phyloP scores from a whole-genome alignment of 2,113 vertebrate genomes.

The Nothoprocta pentlandii region DNA sequence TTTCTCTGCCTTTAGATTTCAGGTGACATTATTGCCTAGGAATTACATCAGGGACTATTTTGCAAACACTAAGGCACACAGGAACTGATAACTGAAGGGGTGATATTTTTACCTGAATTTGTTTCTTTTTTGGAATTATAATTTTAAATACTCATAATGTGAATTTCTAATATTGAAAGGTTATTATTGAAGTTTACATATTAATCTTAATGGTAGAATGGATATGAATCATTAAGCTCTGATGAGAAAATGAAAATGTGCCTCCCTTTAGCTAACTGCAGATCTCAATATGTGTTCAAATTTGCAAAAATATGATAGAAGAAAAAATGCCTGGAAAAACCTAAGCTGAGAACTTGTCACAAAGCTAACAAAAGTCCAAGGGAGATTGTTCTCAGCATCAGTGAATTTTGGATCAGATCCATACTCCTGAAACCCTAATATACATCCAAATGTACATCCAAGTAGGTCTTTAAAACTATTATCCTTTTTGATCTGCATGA shows the following conservation, averaged over 20 bases:
- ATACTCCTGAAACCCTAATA: background rate
- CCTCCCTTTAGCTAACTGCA: background rate
- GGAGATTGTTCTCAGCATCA: background rate
- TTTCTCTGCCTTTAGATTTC: slow-evolving; percentile 2
- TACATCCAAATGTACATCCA: background rate
- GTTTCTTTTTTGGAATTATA: fast-evolving
- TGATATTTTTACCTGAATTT: background rate
- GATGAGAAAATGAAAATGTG: background rate
- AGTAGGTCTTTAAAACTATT: background rate
- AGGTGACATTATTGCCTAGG: background rate
- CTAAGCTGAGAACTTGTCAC: background rate
- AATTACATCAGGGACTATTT: background rate
- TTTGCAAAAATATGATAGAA: background rate
- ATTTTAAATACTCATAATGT: background rate
- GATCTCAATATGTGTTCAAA: background rate
- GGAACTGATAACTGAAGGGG: background rate
- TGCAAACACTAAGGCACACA: background rate
- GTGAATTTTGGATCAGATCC: background rate
- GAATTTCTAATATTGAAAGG: background rate
- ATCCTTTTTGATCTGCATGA: background rate
- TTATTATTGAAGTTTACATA: background rate
- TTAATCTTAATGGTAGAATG: background rate
- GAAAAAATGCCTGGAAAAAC: background rate
- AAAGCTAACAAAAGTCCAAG: background rate
- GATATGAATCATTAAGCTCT: background rate